Conservation (phyloP, 2,113 vertebrate species). For the Spea bombifrons region DNA sequence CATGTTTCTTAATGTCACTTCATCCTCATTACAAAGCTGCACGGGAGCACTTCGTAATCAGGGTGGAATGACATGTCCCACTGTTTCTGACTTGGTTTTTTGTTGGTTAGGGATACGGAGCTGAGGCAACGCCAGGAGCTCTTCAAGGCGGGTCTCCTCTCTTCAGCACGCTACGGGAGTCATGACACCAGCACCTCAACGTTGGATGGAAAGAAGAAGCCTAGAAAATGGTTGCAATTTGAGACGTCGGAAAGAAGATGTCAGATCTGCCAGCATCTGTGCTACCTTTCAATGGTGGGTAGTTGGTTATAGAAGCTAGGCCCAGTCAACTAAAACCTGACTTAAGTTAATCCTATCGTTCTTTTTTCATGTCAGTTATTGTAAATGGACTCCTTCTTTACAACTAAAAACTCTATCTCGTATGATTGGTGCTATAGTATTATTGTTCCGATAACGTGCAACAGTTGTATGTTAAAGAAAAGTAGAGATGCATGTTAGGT, state of each 20-base stretch:
- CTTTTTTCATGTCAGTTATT: no score
- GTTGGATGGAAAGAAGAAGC: constrained; percentile 87
- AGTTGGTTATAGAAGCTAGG: not conserved
- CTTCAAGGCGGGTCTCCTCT: constrained; percentile 87
- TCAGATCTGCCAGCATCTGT: constrained; percentile 95
- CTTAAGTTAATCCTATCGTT: no score
- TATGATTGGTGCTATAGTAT: no score
- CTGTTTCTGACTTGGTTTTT: constrained; percentile 19
- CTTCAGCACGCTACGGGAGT: constrained; percentile 89
- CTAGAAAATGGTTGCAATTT: constrained; percentile 91
- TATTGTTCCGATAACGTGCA: no score
- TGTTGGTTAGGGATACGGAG: constrained; percentile 85
- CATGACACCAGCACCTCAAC: constrained; percentile 74
- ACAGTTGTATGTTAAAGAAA: no score
- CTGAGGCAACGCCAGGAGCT: constrained; percentile 90
- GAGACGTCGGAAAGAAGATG: constrained; percentile 94
- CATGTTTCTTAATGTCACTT: constrained; percentile 9
- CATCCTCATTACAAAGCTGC: constrained; percentile 22
- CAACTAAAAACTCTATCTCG: no score
- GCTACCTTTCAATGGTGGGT: constrained; percentile 97
- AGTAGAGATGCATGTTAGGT: no score
- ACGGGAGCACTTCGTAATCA: constrained; percentile 14
- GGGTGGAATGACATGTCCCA: not conserved
- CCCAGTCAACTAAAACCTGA: no score
- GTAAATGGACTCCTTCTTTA: no score